Base-by-base conservation (phyloP, 2,113 vertebrate species). In the Haliaeetus leucogaster region DNA sequence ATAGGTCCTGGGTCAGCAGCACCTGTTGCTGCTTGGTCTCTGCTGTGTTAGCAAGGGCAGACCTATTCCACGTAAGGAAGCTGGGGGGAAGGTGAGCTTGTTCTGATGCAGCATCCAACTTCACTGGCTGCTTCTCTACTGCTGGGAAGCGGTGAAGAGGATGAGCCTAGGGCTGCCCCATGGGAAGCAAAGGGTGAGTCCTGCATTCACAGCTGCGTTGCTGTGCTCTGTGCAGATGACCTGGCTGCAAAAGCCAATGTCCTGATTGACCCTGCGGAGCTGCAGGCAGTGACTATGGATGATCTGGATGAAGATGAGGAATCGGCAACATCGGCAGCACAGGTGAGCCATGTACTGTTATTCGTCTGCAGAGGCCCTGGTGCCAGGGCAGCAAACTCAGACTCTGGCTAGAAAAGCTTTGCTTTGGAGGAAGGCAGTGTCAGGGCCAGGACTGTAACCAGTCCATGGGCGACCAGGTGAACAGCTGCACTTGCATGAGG, bases 231-330 rank as follows among this genome's bases (percentile, higher is more conserved):
- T 96, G 38, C 97, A 99, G 99, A 99, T 93, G 99, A 99, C 86
- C 96, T 99, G 93, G 99, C 99, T 45, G 97, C 98, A 61, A 99
- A 99, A 97, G 99, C 99, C 90, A 99, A 99, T 89, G 99, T 99
- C 70, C 96, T 99, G 84, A 99, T 99, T 0, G 99, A 99, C 92
- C 99, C 99, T 1, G 97, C 99, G 0, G 99, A 99, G 98, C 98
- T 99, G 86, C 99, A 99, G 97, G 97, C 99, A 9, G 93, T 99
- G 34, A 99, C 99, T 9, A 99, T 99, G 99, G 99, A 99, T 2
- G 99, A 99, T 96, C 98, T 99, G 6, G 99, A 99, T 25, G 99
- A 99, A 96, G 99, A 99, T 47, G 99, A 99, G 80, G 98, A 98
- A 71, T 98, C 98, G 0, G 98, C 99, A 85, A 98, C 98, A 2